A percentile compares a stretch with the other conserved stretches of the same genome.
Conservation (phyloP, 2,113 vertebrate genomes). For the Geothlypis trichas region DNA sequence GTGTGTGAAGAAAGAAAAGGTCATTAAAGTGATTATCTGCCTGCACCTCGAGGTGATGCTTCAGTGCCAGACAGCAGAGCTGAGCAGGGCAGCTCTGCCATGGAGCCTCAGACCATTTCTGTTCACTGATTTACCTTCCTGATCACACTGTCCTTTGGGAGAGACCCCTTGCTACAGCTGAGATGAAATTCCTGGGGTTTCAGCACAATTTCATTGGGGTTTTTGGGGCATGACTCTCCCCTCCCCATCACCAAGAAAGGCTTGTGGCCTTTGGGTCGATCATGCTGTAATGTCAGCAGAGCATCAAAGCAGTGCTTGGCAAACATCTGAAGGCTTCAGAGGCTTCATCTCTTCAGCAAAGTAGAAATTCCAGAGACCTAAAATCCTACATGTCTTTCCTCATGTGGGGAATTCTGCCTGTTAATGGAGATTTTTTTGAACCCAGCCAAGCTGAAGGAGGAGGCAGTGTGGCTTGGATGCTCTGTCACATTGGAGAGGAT, state of each 20-base stretch:
- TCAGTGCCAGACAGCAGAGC: neutral
- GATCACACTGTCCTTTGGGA: neutral
- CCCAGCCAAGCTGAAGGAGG: neutral
- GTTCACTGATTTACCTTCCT: neutral
- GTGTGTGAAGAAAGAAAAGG: neutral
- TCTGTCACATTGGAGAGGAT: neutral
- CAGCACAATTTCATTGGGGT: neutral
- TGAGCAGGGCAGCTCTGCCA: neutral
- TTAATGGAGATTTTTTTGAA: neutral
- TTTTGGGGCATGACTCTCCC: neutral
- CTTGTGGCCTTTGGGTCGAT: neutral
- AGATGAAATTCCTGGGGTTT: neutral
- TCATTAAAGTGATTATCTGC: neutral
- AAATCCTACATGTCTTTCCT: neutral
- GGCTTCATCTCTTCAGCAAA: neutral
- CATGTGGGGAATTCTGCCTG: neutral
- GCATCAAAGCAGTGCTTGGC: neutral
- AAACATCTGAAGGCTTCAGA: neutral
- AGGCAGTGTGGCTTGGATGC: neutral
- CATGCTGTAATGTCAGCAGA: neutral
- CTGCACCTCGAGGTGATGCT: neutral
- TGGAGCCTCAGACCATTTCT: neutral
- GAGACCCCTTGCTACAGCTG: rapidly evolving
- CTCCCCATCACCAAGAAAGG: neutral
- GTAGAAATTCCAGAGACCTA: neutral